Conservation (phyloP, 2,797 vertebrate species). For the Pelodytes ibericus region DNA sequence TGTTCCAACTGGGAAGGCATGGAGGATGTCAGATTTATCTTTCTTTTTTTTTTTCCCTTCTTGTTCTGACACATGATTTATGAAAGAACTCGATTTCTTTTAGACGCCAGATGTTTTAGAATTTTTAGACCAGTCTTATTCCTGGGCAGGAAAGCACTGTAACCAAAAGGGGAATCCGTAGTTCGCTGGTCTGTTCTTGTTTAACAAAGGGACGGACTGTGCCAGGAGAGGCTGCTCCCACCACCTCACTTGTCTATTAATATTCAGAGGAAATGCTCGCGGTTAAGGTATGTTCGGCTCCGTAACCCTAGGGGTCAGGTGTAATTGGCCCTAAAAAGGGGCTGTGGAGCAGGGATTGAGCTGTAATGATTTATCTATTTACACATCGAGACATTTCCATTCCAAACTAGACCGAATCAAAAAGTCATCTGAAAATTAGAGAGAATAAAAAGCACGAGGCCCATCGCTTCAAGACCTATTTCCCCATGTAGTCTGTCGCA, state of each 20-base stretch:
- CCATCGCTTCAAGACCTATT: constrained; percentile 77
- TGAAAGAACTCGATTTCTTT: constrained; percentile 59
- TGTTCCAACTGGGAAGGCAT: constrained; percentile 61
- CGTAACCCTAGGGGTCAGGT: constrained; percentile 83
- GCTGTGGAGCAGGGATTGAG: constrained; percentile 87
- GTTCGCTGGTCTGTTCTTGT: constrained; percentile 46
- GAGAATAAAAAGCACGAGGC: constrained; percentile 84
- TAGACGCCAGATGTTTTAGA: constrained; percentile 77
- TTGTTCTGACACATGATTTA: constrained; percentile 61
- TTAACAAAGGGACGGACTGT: constrained; percentile 85
- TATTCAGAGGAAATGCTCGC: constrained; percentile 87
- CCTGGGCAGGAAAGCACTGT: constrained; percentile 58
- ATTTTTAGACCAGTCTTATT: constrained; percentile 57
- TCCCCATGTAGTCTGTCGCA: constrained; percentile 73
- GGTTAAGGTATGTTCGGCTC: constrained; percentile 85
- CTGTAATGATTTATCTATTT: constrained; percentile 98
- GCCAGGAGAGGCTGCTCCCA: constrained; percentile 70
- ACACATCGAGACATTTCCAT: constrained; percentile 84
- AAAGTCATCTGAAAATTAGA: constrained; percentile 87
- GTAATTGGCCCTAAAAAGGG: constrained; percentile 88
- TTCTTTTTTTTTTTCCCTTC: too few relatives aligned
- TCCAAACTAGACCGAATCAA: constrained; percentile 76
- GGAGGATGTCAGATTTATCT: constrained; percentile 60
- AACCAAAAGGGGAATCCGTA: constrained; percentile 69
- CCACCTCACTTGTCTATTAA: constrained; percentile 78